Evolutionary conservation across 2,888 invertebrate genomes (phyloP).

Genomic region (Augochlorella aurata): DNA sequence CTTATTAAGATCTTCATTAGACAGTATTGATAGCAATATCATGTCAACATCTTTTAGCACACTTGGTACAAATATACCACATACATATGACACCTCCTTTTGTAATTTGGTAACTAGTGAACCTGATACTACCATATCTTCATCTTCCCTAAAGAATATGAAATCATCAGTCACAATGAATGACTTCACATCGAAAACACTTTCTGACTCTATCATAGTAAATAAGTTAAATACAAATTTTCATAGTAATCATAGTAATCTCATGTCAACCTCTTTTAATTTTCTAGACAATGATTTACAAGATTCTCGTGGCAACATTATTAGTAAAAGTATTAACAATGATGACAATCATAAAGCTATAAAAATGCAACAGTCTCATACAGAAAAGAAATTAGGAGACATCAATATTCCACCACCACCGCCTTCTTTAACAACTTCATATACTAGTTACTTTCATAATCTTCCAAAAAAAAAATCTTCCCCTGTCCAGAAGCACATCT

Average conservation of each 20-base stretch:
- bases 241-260: slow-evolving; percentile 64
- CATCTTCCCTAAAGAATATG: slow-evolving; percentile 31
- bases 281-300: slow-evolving; percentile 54
- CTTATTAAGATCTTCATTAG: slow-evolving; percentile 60
- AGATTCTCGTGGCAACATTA: slow-evolving; percentile 57
- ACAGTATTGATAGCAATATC: slow-evolving; percentile 70
- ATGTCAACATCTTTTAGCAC: slow-evolving; percentile 77
- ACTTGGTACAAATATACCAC: slow-evolving; percentile 37
- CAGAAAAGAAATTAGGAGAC: slow-evolving; percentile 65
- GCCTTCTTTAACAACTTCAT: slow-evolving; percentile 74
- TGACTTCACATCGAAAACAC: slow-evolving; percentile 41
- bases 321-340: slow-evolving; percentile 30
- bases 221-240: slow-evolving; percentile 43
- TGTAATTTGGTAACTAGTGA: slow-evolving; percentile 32
- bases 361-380: slow-evolving; percentile 46
- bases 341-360: slow-evolving; percentile 27
- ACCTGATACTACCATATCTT: slow-evolving; percentile 32
- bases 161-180: slow-evolving; percentile 34
- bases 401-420: slow-evolving; percentile 75
- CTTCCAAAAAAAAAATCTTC: slow-evolving; percentile 77
- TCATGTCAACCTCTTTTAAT: slow-evolving; percentile 72
- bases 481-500: slow-evolving; percentile 72
- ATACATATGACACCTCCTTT: slow-evolving; percentile 37
- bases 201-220: slow-evolving; percentile 29
- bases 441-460: slow-evolving; percentile 77